Evolutionary conservation across 2,113 vertebrate genomes (phyloP).

Genomic region (Brachyhypopomus gauderio): DNA sequence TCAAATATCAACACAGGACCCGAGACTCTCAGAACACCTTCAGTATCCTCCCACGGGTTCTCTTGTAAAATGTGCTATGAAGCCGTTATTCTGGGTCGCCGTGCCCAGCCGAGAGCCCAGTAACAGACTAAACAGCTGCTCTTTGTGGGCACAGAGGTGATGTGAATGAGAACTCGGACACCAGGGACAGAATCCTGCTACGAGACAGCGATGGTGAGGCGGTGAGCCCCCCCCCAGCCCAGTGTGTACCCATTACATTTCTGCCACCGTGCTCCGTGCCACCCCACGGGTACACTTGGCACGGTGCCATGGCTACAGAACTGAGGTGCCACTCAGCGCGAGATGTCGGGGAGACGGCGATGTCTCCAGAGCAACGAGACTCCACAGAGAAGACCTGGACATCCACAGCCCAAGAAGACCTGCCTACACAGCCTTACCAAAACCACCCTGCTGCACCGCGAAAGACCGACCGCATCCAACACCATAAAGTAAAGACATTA

Average conservation of each 20-base stretch:
- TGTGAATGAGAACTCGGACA: conserved; percentile 1
- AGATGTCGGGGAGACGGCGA: not conserved
- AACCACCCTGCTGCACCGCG: too few species aligned
- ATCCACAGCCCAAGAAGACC: not conserved
- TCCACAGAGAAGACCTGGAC: too few species aligned
- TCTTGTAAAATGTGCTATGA: not conserved
- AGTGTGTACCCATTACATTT: conserved; percentile 47
- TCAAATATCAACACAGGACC: conserved; percentile 7
- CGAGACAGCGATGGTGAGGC: conserved; percentile 36
- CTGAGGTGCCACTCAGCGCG: conserved; percentile 40
- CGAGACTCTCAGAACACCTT: not conserved
- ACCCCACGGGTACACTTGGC: conserved; percentile 53
- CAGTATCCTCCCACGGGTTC: not conserved
- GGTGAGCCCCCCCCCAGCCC: conserved; percentile 17
- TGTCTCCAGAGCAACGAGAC: conserved; percentile 22
- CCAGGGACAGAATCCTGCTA: not conserved
- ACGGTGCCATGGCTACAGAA: conserved; percentile 35
- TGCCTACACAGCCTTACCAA: too few species aligned
- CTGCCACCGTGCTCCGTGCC: conserved; percentile 42
- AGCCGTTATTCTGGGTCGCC: too few species aligned
- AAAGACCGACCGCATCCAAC: too few species aligned
- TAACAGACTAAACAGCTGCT: conserved; percentile 22
- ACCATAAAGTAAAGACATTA: too few species aligned
- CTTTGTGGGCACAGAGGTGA: conserved; percentile 29
- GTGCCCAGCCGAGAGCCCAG: too few species aligned